Evolutionary conservation across 2,113 vertebrate genomes (phyloP), one percentile per base, ranked within the genome.

Genomic region (Electrona antarctica): DNA sequence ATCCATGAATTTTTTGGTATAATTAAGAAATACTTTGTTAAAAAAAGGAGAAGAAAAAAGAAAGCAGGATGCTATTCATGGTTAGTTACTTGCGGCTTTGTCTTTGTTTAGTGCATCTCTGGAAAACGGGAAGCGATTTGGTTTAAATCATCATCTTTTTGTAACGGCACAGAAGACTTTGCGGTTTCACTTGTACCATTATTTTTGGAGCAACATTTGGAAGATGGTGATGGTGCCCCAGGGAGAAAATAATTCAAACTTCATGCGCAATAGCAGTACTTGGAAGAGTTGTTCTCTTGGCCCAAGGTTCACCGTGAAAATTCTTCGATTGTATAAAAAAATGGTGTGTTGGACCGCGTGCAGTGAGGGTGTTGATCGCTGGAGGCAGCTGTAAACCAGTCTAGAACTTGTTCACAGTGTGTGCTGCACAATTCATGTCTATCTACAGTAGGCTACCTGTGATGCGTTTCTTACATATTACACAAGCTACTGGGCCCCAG

Each of bases 361-460:
- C n/a, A 47, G 12, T 69, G 69, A 81, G 70, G 52, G 60, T 64
- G 47, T 41, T 81, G 86, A 76, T 61, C 82, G 75, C 55, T 41
- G 60, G 82, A 81, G 0, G 28, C 65, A 76, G 79, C 58, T 71
- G 78, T 76, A 81, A 69, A 68, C 59, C 74, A 75, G 55, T 70
- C 13, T 67, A 69, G 60, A 76, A 75, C 65, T 70, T 47, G 59
- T 61, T 67, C 45, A 73, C 15, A 60, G 14, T 60, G 57, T 65
- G 21, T 21, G 69, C 78, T 71, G 61, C 74, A 74, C 58, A 76
- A 8, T 81, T 90, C 73, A 75, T 69, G 48, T 28, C 29, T 67
- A 21, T 88, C 58, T 41, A 6, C 5, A 41, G 33, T 41, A 41
- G 33, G 33, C 33, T 52, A 28, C 11, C 51, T 4, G 48, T 57